phyloP scores from a whole-genome alignment of 2,888 invertebrate genomes.

The Drosophila leonis region DNA sequence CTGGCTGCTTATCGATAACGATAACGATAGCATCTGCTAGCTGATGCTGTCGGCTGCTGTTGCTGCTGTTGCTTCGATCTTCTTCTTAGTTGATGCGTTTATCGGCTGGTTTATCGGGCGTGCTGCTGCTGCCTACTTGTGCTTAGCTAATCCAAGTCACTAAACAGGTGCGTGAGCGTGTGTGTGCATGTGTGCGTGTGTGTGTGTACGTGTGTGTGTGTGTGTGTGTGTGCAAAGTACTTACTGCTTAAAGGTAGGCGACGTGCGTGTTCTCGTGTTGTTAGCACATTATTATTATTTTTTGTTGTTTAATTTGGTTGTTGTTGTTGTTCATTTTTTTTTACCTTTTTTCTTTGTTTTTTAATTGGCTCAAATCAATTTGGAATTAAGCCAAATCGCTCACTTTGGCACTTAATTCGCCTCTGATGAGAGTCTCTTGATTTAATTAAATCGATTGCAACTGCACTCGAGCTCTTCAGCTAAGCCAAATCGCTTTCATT shows the following conservation, averaged over 20 bases:
- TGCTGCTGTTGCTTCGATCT: conserved; percentile 6
- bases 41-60: no score
- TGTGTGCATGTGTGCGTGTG: conserved; percentile 3
- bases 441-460: conserved; percentile 23
- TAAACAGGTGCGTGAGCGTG: not conserved
- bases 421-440: conserved; percentile 25
- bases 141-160: conserved; percentile 31
- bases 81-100: not conserved
- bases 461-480: conserved; percentile 28
- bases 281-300: conserved; percentile 63
- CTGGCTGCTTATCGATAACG: conserved; percentile 25
- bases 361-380: conserved; percentile 51
- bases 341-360: conserved; percentile 36
- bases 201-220: conserved; percentile 16
- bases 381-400: conserved; percentile 38
- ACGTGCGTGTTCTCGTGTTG: conserved; percentile 73
- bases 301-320: conserved; percentile 5
- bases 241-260: conserved; percentile 63
- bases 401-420: conserved; percentile 31
- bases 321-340: conserved; percentile 18
- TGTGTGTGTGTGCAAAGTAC: conserved; percentile 56
- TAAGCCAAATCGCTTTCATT: conserved; percentile 14
- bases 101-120: conserved; percentile 37
- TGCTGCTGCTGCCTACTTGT: conserved; percentile 22
- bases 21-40: no score